These are phyloP conservation scores for Ceyx melanurus DNA, from an alignment of 2,113 vertebrate genomes.

Conservation along the genomic window DNA sequence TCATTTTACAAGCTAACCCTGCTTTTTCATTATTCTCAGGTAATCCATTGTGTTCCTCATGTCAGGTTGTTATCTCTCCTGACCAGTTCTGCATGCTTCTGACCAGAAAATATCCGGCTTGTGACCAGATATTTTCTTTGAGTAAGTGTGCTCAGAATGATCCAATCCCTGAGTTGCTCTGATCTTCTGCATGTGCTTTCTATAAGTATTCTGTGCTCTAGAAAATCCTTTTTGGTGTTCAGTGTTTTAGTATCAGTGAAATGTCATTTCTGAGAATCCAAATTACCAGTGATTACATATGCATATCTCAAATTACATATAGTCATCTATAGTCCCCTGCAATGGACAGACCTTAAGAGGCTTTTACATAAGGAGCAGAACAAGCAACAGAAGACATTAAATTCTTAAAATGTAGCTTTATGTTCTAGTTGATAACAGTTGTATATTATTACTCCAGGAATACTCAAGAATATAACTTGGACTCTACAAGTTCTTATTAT, in stretches of 20 bases:
- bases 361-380: neutral
- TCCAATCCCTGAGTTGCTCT: neutral
- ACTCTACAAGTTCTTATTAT: slow-evolving; percentile 47
- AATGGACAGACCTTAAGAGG: neutral
- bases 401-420: neutral
- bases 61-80: neutral
- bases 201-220: neutral
- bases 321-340: neutral
- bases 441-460: neutral
- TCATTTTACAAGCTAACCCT: neutral
- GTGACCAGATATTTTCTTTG: neutral
- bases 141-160: neutral
- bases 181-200: neutral
- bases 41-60: neutral
- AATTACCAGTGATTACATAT: slow-evolving; percentile 10
- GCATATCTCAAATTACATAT: no score
- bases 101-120: neutral
- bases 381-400: neutral
- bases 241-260: neutral
- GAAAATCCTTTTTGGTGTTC: neutral
- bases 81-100: neutral
- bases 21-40: neutral
- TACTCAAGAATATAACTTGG: slow-evolving; percentile 42
- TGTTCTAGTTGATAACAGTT: neutral
- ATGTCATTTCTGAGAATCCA: slow-evolving; percentile 54